Percentiles rank a stretch among this genome's conserved stretches.
Conservation (phyloP, 2,888 invertebrate species). For the Eurois occulta region DNA sequence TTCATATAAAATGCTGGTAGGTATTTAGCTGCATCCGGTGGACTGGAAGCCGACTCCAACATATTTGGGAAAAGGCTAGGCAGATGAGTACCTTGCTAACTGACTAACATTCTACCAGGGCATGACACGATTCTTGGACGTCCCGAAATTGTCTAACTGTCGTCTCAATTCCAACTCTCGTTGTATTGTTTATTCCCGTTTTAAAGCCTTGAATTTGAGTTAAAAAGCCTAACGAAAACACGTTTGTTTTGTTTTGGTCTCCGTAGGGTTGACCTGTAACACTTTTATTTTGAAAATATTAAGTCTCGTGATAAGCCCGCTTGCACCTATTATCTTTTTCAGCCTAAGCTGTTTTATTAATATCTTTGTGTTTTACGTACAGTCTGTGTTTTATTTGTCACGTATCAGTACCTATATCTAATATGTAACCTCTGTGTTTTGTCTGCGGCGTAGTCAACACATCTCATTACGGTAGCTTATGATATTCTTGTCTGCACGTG, state of each 20-base stretch:
- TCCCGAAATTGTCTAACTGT: background rate
- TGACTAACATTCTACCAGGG: too few species aligned
- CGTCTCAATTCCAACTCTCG: background rate
- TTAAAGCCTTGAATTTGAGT: constrained; percentile 20
- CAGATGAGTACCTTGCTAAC: too few species aligned
- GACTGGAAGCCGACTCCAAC: too few species aligned
- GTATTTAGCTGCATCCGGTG: too few species aligned
- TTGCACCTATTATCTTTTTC: constrained; percentile 15
- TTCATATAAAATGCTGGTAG: too few species aligned
- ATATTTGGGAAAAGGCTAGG: too few species aligned
- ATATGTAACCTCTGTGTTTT: constrained; percentile 13
- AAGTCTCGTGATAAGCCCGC: constrained; percentile 19
- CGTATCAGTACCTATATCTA: background rate
- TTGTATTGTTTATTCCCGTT: background rate
- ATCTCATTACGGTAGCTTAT: constrained; percentile 1
- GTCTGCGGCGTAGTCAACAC: constrained; percentile 17
- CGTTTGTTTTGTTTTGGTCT: constrained; percentile 35
- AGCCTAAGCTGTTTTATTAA: constrained; percentile 7
- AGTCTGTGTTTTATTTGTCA: constrained; percentile 10
- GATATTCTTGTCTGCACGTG: background rate
- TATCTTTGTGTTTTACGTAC: constrained; percentile 10
- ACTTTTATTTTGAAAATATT: constrained; percentile 34
- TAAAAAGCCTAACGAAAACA: constrained; percentile 9
- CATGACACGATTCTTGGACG: background rate
- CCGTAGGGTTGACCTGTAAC: constrained; percentile 35